Base-by-base conservation (phyloP, 2,113 vertebrate genomes). In the Mola mola region DNA sequence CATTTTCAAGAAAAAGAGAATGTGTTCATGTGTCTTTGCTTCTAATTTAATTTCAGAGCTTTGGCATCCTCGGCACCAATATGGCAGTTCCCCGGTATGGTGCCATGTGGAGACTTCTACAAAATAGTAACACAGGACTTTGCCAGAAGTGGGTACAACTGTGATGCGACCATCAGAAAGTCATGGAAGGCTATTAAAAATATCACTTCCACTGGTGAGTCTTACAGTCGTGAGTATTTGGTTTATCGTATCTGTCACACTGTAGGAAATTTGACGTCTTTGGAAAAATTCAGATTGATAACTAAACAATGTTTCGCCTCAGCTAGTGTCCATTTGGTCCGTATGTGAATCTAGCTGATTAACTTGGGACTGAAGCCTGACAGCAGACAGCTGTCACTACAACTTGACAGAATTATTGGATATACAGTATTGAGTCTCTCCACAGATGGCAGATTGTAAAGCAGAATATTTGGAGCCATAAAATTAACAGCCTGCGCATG, bases 51-150 rank as follows among this genome's bases (percentile, higher is more conserved):
- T 78, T 90, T 60, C 87, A 99, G 97, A 71, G 96, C 96, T 75
- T 87, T 99, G 71, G 96, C 97, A 44, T 86, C 96, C 4, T 99
- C 97, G 0, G 97, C 97, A 20, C 97, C 96, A 0, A 95, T 98
- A 81, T 98, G 94, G 96, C 95, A 97, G 78, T 97, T 99, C 84
- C 87, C 92, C 9, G 87, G 88, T 59, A 84, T 97, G 90, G 93
- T 94, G 75, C 91, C 94, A 0, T 99, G 95, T 84, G 93, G 92
- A 36, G 61, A 74, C 20, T 99, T 95, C 78, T 93, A 93, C 85
- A 91, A 87, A 78, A 89, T 94, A 64, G 95, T 98, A 69, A 98
- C 94, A 1, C 82, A 87, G 56, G 95, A 96, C 86, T 99, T 96
- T 84, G 89, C 71, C 61, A 93, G 60, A 72, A 91, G 93, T 28